Evolutionary conservation across 2,888 invertebrate species (phyloP).

Genomic region (Gryllus longicercus): DNA sequence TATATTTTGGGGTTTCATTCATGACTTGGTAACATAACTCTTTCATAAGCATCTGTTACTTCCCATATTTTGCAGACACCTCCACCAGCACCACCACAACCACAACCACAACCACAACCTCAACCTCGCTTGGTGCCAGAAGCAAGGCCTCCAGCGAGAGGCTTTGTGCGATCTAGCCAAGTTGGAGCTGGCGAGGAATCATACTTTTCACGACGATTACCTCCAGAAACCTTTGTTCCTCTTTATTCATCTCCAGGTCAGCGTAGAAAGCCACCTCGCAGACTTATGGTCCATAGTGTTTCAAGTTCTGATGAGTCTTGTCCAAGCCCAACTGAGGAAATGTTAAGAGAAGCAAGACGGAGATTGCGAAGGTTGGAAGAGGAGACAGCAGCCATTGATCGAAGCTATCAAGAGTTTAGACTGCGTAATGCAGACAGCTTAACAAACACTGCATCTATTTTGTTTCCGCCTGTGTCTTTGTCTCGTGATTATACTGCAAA

Average conservation of each 20-base stretch:
- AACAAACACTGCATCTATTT: not conserved
- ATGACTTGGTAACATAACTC: too few relatives aligned
- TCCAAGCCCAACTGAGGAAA: slow-evolving; percentile 48
- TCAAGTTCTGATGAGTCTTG: slow-evolving; percentile 31
- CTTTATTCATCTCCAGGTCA: slow-evolving; percentile 11
- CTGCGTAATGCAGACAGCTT: slow-evolving; percentile 26
- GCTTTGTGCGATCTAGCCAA: not conserved
- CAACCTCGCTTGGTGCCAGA: too few relatives aligned
- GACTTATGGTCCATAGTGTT: slow-evolving; percentile 23
- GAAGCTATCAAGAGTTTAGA: slow-evolving; percentile 51
- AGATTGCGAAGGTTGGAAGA: slow-evolving; percentile 55
- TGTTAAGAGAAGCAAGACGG: slow-evolving; percentile 54
- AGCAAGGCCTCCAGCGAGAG: slow-evolving; percentile 22
- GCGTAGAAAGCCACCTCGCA: slow-evolving; percentile 30
- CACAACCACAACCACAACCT: too few relatives aligned
- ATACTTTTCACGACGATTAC: not conserved
- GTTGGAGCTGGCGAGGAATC: slow-evolving; percentile 29
- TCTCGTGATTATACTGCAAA: not conserved
- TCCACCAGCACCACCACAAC: too few relatives aligned
- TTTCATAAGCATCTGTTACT: too few relatives aligned
- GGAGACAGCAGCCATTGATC: slow-evolving; percentile 59
- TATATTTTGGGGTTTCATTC: too few relatives aligned
- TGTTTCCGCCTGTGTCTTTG: not conserved
- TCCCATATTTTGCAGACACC: too few relatives aligned
- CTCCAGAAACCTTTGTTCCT: not conserved